Evolutionary conservation across 2,113 vertebrate species (phyloP).

Genomic region (Telmatochromis bifrenatus): DNA sequence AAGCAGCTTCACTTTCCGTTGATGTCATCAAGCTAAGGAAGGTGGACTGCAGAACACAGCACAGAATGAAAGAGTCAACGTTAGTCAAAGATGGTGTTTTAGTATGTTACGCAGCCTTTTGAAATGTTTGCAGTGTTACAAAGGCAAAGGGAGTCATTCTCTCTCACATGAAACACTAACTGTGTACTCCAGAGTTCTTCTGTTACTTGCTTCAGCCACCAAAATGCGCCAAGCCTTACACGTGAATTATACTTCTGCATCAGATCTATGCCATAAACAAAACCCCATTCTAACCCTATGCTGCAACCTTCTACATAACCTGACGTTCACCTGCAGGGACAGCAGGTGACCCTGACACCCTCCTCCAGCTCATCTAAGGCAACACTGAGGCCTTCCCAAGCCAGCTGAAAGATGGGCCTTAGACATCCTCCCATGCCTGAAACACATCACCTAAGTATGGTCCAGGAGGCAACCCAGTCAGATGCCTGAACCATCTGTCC

Average conservation of each 20-base stretch:
- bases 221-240: not conserved
- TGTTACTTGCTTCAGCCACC: not conserved
- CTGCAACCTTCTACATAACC: not conserved
- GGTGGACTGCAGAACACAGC: conserved; percentile 81
- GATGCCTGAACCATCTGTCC: not conserved
- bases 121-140: not conserved
- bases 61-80: not conserved
- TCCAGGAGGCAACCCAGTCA: not conserved
- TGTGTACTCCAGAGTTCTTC: not conserved
- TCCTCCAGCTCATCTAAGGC: not conserved
- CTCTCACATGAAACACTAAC: not conserved
- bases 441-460: not conserved
- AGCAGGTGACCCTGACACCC: not conserved
- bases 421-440: not conserved
- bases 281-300: not conserved
- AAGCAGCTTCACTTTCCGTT: conserved; percentile 91
- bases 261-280: not conserved
- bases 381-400: not conserved
- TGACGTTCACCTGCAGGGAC: not conserved
- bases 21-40: conserved; percentile 97
- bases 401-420: not conserved
- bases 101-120: not conserved
- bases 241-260: not conserved
- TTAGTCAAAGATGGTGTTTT: not conserved
- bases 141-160: not conserved